A percentile compares a stretch with the other conserved stretches of the same genome.
Evolutionary conservation across 2,888 invertebrate species (phyloP).

Genomic region (Drosophila merina): DNA sequence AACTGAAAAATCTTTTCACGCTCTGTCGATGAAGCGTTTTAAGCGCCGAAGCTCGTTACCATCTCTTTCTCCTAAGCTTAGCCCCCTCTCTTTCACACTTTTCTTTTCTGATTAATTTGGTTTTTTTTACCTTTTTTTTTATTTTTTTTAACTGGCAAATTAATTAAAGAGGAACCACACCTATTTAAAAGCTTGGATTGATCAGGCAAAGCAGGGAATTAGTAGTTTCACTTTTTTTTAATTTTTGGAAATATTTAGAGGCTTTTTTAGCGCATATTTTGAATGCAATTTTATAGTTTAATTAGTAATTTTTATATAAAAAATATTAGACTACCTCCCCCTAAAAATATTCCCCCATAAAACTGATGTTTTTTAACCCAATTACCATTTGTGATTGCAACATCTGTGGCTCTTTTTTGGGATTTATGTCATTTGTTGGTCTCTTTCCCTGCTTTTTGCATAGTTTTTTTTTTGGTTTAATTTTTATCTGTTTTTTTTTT

Average conservation of each 20-base stretch:
- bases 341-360: not conserved
- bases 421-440: slow-evolving; percentile 9
- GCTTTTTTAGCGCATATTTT: no score
- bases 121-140: not conserved
- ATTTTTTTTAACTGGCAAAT: slow-evolving; percentile 33
- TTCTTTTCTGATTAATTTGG: not conserved
- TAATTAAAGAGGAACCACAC: slow-evolving; percentile 45
- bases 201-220: no score
- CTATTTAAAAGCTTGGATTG: not conserved
- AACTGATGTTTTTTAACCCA: not conserved
- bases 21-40: slow-evolving; percentile 77
- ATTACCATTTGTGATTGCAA: not conserved
- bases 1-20: slow-evolving; percentile 65
- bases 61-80: not conserved
- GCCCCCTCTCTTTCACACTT: not conserved
- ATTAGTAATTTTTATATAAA: no score
- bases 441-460: slow-evolving; percentile 26
- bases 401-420: not conserved
- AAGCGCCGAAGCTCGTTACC: slow-evolving; percentile 10
- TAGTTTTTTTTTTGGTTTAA: slow-evolving; percentile 16
- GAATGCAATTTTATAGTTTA: no score
- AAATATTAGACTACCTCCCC: not conserved
- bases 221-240: not conserved
- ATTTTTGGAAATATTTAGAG: no score
- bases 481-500: slow-evolving; percentile 28